Evolutionary conservation across 2,113 vertebrate species (phyloP).

Genomic region (Suricata suricatta): DNA sequence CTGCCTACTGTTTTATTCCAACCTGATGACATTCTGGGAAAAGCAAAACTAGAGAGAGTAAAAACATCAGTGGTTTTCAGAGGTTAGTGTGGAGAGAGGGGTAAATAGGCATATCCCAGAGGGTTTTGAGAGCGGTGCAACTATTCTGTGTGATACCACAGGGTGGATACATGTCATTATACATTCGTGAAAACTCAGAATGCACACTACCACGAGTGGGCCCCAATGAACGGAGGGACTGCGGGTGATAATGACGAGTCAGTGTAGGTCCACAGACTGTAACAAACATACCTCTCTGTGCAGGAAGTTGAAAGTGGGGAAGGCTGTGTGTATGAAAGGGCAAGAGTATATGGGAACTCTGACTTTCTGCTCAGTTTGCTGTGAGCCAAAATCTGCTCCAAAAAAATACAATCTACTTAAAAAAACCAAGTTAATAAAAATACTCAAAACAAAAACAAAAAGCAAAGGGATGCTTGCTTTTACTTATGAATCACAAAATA

Average conservation of each 20-base stretch:
- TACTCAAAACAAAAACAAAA: neutral
- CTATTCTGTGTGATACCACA: neutral
- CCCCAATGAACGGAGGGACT: neutral
- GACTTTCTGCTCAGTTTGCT: neutral
- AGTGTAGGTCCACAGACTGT: neutral
- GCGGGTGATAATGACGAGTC: neutral
- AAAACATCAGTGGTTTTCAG: neutral
- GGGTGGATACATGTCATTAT: neutral
- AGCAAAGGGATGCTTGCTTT: neutral
- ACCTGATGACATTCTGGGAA: no score
- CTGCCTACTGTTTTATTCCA: no score
- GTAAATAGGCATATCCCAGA: neutral
- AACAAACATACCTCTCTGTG: neutral
- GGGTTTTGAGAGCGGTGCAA: neutral
- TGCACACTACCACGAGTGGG: no score
- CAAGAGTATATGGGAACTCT: neutral
- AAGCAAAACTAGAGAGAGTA: no score
- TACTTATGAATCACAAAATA: neutral
- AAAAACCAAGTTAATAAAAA: neutral
- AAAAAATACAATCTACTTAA: neutral
- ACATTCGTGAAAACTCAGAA: no score
- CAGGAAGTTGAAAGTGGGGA: neutral
- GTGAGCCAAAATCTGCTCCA: no score
- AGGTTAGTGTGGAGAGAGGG: rapidly evolving
- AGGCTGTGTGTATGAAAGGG: neutral